These are phyloP conservation scores for Orchesella cincta DNA, from an alignment of 1,140 invertebrate genomes.

Conservation along the genomic window DNA sequence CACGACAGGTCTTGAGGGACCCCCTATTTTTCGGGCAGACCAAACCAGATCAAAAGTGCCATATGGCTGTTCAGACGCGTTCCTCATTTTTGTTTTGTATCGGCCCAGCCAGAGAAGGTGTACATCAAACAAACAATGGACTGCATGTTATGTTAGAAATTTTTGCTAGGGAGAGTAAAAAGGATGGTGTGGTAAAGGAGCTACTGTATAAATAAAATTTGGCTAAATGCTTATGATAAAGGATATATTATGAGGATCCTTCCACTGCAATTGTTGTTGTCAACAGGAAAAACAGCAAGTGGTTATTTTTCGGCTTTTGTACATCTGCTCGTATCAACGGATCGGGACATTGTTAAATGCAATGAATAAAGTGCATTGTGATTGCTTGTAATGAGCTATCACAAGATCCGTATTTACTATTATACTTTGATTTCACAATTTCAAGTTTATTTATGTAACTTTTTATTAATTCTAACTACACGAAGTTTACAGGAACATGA, in stretches of 20 bases:
- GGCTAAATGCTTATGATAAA: not conserved
- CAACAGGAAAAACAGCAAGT: not conserved
- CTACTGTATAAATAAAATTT: not conserved
- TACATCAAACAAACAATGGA: not conserved
- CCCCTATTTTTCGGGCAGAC: not conserved
- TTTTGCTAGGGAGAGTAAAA: not conserved
- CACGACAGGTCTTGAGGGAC: not conserved
- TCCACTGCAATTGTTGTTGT: not conserved
- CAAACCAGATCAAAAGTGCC: conserved; percentile 15
- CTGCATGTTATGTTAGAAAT: not conserved
- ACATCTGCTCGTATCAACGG: not conserved
- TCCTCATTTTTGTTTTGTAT: conserved; percentile 20
- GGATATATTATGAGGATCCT: not conserved
- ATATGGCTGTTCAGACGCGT: conserved; percentile 7
- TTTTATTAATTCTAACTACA: no score
- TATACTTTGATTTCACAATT: no score
- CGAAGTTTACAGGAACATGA: no score
- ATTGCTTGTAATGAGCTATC: no score
- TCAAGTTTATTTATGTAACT: no score
- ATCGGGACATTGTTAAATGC: no score
- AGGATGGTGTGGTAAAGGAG: not conserved
- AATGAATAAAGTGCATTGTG: no score
- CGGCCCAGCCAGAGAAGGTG: no score
- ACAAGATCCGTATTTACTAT: no score
- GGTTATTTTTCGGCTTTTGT: not conserved